phyloP scores from a whole-genome alignment of 2,888 invertebrate genomes.

The Agriopis leucophaearia region DNA sequence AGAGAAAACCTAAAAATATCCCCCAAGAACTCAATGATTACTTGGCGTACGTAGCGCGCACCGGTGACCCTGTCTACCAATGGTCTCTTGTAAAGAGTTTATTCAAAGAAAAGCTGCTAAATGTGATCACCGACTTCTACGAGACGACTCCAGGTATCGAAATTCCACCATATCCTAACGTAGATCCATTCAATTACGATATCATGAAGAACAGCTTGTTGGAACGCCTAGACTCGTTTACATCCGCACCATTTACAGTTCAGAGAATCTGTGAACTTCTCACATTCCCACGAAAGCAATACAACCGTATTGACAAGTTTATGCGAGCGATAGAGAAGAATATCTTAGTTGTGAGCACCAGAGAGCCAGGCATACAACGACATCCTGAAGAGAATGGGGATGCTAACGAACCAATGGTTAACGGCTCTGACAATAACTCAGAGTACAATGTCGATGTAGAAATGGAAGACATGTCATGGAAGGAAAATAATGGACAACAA shows the following conservation, averaged over 20 bases:
- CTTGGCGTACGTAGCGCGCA: conserved; percentile 95
- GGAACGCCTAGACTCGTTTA: conserved; percentile 93
- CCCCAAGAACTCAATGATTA: conserved; percentile 96
- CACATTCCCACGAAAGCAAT: conserved; percentile 96
- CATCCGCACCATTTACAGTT: conserved; percentile 97
- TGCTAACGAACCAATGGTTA: conserved; percentile 86
- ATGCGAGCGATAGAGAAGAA: conserved; percentile 99
- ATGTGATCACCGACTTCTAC: conserved; percentile 95
- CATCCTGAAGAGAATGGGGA: conserved; percentile 89
- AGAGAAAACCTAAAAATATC: conserved; percentile 91
- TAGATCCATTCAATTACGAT: conserved; percentile 96
- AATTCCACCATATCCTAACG: conserved; percentile 95
- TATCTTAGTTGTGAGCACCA: conserved; percentile 93
- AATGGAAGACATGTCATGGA: conserved; percentile 85
- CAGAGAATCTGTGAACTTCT: conserved; percentile 98
- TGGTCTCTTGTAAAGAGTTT: conserved; percentile 96
- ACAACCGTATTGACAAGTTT: conserved; percentile 98
- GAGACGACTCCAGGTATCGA: conserved; percentile 92
- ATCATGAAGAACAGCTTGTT: conserved; percentile 94
- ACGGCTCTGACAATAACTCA: conserved; percentile 86
- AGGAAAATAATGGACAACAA: conserved; percentile 70
- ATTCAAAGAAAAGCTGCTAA: conserved; percentile 94
- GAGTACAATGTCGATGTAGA: conserved; percentile 85
- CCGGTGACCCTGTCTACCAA: conserved; percentile 97
- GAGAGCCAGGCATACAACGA: conserved; percentile 88